Evolutionary conservation across 2,113 vertebrate genomes (phyloP).

Genomic region (Catharus minimus): DNA sequence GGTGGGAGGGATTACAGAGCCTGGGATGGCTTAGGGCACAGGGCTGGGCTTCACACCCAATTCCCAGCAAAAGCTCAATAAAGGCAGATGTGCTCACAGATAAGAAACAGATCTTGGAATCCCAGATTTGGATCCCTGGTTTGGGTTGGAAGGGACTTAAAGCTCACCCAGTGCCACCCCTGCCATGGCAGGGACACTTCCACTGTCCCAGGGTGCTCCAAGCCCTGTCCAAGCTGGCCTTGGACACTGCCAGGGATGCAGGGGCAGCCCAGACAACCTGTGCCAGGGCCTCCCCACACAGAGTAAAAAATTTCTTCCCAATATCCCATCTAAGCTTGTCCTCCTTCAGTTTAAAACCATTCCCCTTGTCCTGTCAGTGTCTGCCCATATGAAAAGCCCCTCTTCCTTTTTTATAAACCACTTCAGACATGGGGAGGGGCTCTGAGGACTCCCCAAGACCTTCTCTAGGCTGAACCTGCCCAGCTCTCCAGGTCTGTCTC

Average conservation of each 20-base stretch:
- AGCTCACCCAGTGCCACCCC: rapidly evolving
- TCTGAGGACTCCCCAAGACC: not conserved
- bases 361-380: not conserved
- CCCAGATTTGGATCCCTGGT: too few species aligned
- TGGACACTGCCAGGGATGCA: not conserved
- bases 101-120: not conserved
- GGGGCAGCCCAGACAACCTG: not conserved
- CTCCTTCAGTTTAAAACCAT: not conserved
- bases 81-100: not conserved
- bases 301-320: not conserved
- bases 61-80: not conserved
- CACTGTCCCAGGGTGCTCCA: rapidly evolving
- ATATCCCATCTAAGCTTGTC: not conserved
- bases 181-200: not conserved
- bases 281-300: rapidly evolving
- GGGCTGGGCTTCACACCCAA: not conserved
- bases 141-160: not conserved
- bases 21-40: not conserved
- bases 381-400: not conserved
- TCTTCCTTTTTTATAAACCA: not conserved
- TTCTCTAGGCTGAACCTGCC: not conserved
- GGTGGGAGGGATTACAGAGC: not conserved
- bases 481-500: not conserved
- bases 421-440: not conserved
- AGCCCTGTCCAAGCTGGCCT: rapidly evolving